These are phyloP conservation scores for Argentina silus DNA, from an alignment of 2,797 vertebrate species.

Conservation along the genomic window DNA sequence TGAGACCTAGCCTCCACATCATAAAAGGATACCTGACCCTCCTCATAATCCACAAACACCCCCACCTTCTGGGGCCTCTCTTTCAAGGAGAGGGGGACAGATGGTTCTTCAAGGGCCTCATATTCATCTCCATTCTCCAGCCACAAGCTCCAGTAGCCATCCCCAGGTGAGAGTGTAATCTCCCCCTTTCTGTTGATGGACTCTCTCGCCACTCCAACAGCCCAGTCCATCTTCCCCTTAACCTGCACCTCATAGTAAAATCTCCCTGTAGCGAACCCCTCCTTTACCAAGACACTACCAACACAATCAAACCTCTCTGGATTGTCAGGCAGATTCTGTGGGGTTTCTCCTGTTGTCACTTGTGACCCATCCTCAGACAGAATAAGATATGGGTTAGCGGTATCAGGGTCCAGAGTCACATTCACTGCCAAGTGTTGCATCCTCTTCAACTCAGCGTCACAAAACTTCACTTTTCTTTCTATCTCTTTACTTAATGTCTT, in stretches of 20 bases:
- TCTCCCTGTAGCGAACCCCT: conserved; percentile 15
- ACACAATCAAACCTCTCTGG: conserved; percentile 32
- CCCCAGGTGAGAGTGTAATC: conserved; percentile 34
- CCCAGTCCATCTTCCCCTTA: conserved; percentile 41
- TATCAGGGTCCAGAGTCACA: conserved; percentile 40
- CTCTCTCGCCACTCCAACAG: conserved; percentile 38
- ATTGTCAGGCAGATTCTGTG: neutral
- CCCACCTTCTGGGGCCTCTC: conserved; percentile 53
- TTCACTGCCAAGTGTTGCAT: conserved; percentile 25
- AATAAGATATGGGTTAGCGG: conserved; percentile 2
- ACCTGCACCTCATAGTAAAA: conserved; percentile 48
- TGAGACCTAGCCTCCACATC: conserved; percentile 54
- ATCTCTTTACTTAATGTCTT: neutral
- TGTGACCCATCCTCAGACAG: conserved; percentile 30
- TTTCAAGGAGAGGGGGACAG: conserved; percentile 1
- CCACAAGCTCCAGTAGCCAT: conserved; percentile 58
- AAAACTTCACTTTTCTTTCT: neutral
- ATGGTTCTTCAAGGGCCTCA: conserved; percentile 24
- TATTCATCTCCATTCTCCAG: conserved; percentile 55
- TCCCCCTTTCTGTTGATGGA: conserved; percentile 41
- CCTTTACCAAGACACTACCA: conserved; percentile 21
- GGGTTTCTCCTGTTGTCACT: neutral
- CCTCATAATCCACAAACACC: conserved; percentile 68
- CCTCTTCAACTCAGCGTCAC: conserved; percentile 6
- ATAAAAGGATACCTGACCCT: conserved; percentile 68